Evolutionary conservation across 2,797 vertebrate genomes (phyloP), one percentile per base, ranked within the genome.

Genomic region (Pantherophis vulpinus): DNA sequence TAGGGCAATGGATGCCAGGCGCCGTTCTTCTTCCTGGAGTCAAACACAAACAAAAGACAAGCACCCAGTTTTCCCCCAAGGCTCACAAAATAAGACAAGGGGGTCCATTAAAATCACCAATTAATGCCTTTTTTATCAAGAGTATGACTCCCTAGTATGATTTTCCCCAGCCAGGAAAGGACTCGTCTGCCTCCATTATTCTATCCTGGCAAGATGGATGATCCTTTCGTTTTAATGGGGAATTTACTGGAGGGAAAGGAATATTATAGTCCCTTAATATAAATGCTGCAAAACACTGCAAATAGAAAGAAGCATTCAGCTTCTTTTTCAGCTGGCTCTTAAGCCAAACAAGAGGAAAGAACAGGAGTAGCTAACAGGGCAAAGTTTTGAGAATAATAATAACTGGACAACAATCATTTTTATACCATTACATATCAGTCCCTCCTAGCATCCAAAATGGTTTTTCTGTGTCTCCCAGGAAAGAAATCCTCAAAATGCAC

Each of bases 11-110:
- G 98, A 99, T 97, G 99, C 99, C 97, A 98, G 98, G 94, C 99
- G 99, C 97, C 99, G 98, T 98, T 99, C 99, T 98, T 99, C 99
- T 97, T 99, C 99, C 99, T 99, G 96, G 86, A 97, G 42, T 14
- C 96, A 89, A 88, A 95, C 13, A 3, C 29, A 60, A 83, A 90
- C 51, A 59, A 92, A 91, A 91, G 11, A n/a, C 51, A 91, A 51
- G 8, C 18, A 90, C 25, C 8, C 51, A 18, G 3, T 18, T 60
- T 37, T 20, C 51, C 5, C 54, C 54, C 51, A 42, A 58, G 29
- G 20, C 13, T 8, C 55, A 1, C 29, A 87, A 42, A 87, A 4
- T 27, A 27, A 27, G 83, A 23, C 47, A 37, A 37, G 20, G 16
- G 16, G 32, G 42, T 18, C 16, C 58, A 9, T 8, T 12, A 4